Evolutionary conservation across 2,888 invertebrate species (phyloP), one percentile per base, ranked within the genome.

Genomic region (Pyrocoelia pectoralis): DNA sequence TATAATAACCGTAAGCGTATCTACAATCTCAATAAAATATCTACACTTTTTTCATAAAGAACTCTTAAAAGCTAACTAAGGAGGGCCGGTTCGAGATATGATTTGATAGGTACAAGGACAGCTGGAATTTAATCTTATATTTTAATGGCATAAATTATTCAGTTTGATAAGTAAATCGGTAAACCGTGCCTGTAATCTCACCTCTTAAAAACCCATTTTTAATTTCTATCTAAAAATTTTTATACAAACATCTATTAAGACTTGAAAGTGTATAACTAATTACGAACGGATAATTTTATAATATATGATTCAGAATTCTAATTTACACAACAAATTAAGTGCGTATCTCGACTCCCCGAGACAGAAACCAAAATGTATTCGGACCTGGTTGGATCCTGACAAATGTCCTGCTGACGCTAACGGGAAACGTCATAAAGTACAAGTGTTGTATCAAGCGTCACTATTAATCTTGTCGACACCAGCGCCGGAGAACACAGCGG

Each of bases 91-190:
- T 74, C 70, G 70, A 78, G 79, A 80, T 80, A 80, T 79, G 79
- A 78, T 76, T 74, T 76, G 79, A 80, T 80, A 79, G 68, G 75
- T 68, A 72, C 76, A 74, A 77, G 74, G 79, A 78, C 79, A 75
- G 77, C 75, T 74, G 77, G 79, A 75, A 79, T 80, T 77, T 80
- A 79, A 80, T 80, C 80, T 78, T 73, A 73, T 68, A 72, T 74
- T 73, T 77, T 79, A 79, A 79, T 79, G 78, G 79, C 78, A 79
- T 79, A 79, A 79, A 79, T 79, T 79, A 79, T 78, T 76, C 76
- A 74, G 70, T 71, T 72, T 74, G 79, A 79, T 79, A 79, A 78
- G 75, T 73, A 75, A 78, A 77, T 78, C 77, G 76, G 77, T 78
- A 78, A 78, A 78, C 78, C 79, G 79, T 79, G 79, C 29, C 76